Conservation (phyloP, 2,797 vertebrate species). For the Staurois parvus region DNA sequence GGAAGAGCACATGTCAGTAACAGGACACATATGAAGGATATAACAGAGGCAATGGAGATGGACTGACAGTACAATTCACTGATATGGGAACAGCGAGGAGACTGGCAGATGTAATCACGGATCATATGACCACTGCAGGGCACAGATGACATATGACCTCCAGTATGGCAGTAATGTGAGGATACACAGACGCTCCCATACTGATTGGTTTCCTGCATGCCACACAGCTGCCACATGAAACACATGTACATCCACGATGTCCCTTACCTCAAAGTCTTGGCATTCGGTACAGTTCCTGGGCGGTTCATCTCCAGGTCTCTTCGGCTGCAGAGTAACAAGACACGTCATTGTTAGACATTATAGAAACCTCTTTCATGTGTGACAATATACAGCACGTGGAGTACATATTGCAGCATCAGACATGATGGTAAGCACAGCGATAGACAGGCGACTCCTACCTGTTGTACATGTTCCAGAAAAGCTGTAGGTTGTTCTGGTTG, state of each 20-base stretch:
- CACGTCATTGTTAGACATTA: neutral
- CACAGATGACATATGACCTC: neutral
- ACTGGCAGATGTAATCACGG: neutral
- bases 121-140: neutral
- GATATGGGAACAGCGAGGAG: neutral
- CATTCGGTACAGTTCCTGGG: slow-evolving; percentile 87
- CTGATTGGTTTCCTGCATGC: neutral
- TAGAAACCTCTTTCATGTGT: too few species aligned
- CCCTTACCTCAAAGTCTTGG: slow-evolving; percentile 91
- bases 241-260: neutral
- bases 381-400: neutral
- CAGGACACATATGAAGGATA: neutral
- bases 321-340: slow-evolving; percentile 78
- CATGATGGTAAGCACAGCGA: too few species aligned
- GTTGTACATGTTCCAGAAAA: slow-evolving; percentile 99
- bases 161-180: neutral
- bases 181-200: neutral
- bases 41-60: neutral
- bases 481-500: slow-evolving; percentile 97
- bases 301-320: slow-evolving; percentile 96
- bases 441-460: slow-evolving; percentile 74
- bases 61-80: neutral
- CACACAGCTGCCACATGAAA: neutral
- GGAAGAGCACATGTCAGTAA: neutral
- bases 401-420: neutral